Evolutionary conservation across 92 coral and sea anemone genomes (phyloP), one percentile per base, ranked within the genome.

Genomic region (Epizoanthus illoricatus): DNA sequence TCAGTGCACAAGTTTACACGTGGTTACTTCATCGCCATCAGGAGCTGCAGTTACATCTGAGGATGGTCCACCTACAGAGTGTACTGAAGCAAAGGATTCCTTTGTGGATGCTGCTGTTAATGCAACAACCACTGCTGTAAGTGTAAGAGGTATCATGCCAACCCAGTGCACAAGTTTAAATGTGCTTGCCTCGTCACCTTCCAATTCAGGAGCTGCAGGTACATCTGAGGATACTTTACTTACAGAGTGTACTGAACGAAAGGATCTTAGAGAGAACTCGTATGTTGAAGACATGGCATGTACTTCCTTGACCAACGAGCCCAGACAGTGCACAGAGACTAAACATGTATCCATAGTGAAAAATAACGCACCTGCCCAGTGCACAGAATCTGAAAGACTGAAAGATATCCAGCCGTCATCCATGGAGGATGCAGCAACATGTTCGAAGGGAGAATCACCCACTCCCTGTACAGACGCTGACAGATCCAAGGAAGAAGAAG

Each of bases 381-480:
- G 56, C 56, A 9, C 56, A 11, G 56, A 52, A 13, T 52, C 56
- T 52, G 56, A 7, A 52, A 7, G 56, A 52, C 43, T 20, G 40
- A 65, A 39, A 0, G 73, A 68, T 16, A 16, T 15, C 9, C 47
- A 39, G 49, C 73, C 73, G 16, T 68, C 73, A 68, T 39, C 64
- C n/a, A 42, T 57, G 9, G 18, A 16, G 6, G 71, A 66, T n/a
- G 56, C 56, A 2, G 56, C 56, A 52, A 52, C 47, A 11, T 68
- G 45, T 33, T 20, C 43, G 4, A 42, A 58, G 4, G 18, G 16
- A 6, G 71, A 49, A 4, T 41, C 71, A 45, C 82, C 82, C 16
- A 70, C 49, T 62, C 13, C 71, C 13, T 63, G 82, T 63, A 63
- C 82, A 21, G 82, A 78, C 47, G n/a, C 47, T 16, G 58, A 61